phyloP scores from a whole-genome alignment of 2,888 invertebrate species.

The Cantharis rufa region DNA sequence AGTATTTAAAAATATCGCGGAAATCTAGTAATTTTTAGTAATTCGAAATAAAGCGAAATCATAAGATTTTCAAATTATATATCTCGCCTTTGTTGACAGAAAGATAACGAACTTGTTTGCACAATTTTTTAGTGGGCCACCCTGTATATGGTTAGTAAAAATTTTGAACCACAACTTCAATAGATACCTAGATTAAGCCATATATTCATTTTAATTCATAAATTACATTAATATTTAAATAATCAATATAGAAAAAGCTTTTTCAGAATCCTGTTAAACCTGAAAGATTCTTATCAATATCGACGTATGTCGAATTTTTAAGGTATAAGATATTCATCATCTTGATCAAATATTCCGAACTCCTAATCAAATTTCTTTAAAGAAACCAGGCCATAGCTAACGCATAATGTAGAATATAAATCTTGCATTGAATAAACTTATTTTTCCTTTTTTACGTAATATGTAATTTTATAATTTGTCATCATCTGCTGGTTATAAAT shows the following conservation, averaged over 20 bases:
- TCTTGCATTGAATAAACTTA: constrained; percentile 4
- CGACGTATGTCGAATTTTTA: not conserved
- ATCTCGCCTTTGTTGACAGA: too few relatives aligned
- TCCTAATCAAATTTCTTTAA: constrained; percentile 15
- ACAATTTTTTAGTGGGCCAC: too few relatives aligned
- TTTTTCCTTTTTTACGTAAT: constrained; percentile 4
- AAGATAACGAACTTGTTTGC: too few relatives aligned
- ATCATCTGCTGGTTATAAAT: not conserved
- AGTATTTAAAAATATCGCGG: too few relatives aligned
- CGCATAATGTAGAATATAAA: constrained; percentile 18
- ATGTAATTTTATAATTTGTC: constrained; percentile 7
- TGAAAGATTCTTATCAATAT: not conserved
- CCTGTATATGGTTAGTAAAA: too few relatives aligned
- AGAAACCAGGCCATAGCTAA: constrained; percentile 12
- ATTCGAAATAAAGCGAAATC: too few relatives aligned
- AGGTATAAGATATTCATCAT: constrained; percentile 11
- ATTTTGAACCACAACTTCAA: not conserved
- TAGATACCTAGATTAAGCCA: not conserved
- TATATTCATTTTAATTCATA: not conserved
- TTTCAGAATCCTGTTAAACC: not conserved
- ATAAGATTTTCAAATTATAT: too few relatives aligned
- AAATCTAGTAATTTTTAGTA: too few relatives aligned
- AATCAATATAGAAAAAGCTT: not conserved
- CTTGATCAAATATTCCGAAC: constrained; percentile 5
- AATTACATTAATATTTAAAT: not conserved